phyloP scores from a whole-genome alignment of 2,113 vertebrate genomes.

The Desmodus rotundus region DNA sequence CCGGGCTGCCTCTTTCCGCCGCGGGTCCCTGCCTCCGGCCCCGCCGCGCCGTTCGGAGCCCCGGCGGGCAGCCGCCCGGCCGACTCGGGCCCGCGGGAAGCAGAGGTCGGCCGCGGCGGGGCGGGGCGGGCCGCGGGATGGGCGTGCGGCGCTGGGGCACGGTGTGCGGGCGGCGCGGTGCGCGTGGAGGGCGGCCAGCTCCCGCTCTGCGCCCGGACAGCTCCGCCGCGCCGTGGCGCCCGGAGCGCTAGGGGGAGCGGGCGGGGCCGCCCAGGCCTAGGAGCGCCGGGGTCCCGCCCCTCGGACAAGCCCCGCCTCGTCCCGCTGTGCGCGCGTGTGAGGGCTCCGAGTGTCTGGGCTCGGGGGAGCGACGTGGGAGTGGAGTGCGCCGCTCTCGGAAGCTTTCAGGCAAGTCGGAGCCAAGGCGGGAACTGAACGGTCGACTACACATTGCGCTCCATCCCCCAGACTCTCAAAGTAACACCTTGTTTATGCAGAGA shows the following conservation, averaged over 20 bases:
- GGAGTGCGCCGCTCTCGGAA: not conserved
- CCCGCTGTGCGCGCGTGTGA: fast-evolving
- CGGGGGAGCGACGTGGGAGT: fast-evolving
- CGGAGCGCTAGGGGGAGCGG: not conserved
- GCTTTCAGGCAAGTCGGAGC: not conserved
- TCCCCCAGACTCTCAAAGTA: not conserved
- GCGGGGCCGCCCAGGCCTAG: constrained; percentile 27
- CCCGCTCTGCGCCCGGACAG: constrained; percentile 60
- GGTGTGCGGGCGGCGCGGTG: not conserved
- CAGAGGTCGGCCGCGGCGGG: constrained; percentile 47
- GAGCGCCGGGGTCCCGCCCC: constrained; percentile 43
- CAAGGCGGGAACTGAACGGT: not conserved
- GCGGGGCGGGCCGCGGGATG: constrained; percentile 9
- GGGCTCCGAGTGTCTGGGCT: fast-evolving
- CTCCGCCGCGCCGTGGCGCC: not conserved
- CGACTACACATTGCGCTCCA: not conserved
- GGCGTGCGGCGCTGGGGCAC: not conserved
- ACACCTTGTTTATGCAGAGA: not conserved
- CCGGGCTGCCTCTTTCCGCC: constrained; percentile 42
- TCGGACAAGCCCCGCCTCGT: not conserved
- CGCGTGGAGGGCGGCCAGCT: not conserved
- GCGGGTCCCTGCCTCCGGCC: constrained; percentile 49
- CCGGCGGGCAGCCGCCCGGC: constrained; percentile 50
- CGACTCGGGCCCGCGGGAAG: constrained; percentile 15
- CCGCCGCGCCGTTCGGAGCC: constrained; percentile 42